Evolutionary conservation across 2,113 vertebrate species (phyloP).

Genomic region (Oryctolagus cuniculus): mOryCun1.1 NC_091442.1:9714501-9715000

Average conservation of each 20-base stretch:
- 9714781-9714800: accelerated
- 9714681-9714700: not conserved
- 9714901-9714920: not conserved
- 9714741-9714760: accelerated
- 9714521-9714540: slow-evolving; percentile 23
- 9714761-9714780: accelerated
- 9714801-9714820: accelerated
- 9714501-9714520: not conserved
- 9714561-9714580: not conserved
- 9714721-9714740: accelerated
- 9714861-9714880: no score
- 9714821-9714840: no score
- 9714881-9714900: no score
- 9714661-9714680: accelerated
- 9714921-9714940: accelerated
- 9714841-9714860: no score
- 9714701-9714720: not conserved
- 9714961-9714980: no score
- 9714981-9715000: not conserved
- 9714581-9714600: accelerated
- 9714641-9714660: accelerated
- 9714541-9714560: slow-evolving; percentile 47
- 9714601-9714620: not conserved
- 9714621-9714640: not conserved
- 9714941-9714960: not conserved